Base-by-base conservation (phyloP, 2,888 invertebrate genomes). In the Drosophila histrio region DNA sequence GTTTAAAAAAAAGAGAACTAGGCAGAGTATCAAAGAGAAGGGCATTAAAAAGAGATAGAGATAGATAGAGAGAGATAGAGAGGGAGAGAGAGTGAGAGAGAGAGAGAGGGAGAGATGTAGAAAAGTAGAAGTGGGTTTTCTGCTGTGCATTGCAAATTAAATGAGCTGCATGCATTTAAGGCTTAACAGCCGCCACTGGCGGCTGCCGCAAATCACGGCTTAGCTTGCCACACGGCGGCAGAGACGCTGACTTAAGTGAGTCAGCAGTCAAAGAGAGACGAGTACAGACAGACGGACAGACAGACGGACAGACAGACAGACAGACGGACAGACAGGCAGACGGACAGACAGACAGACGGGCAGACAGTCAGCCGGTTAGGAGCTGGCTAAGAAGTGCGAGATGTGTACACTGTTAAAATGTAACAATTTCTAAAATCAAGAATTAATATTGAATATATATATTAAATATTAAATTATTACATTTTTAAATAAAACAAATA, bases 141-240 rank as follows among this genome's bases (percentile, higher is more conserved):
- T 74, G 77, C 63, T 28, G 61, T 66, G 65, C 72, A 65, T 47
- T 75, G 79, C 62, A 88, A 83, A 79, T 79, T 71, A 83, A 88
- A 88, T 82, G 86, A 87, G 83, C 80, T 72, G 82, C 74, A 77
- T 86, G 87, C 87, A 85, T 87, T 87, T 84, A 82, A 85, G 82
- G 78, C 87, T 64, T 87, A 77, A 77, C 49, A 63, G 58, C 72
- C 73, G 65, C 71, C 65, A 72, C 24, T 43, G 53, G 34, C 54
- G 36, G 54, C 46, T 52, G 65, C 72, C 77, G 69, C 78, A 78
- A 84, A 88, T 84, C 84, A 86, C 72, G 72, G 84, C 86, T 88
- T 84, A 85, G 65, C 68, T 65, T 52, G 46, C 43, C 67, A 52
- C 36, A 66, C 44, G 52, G 58, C 60, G 26, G 50, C 50, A 26